These are phyloP conservation scores for Tauraco hartlaubi DNA, from an alignment of 2,797 vertebrate genomes.

Conservation along the genomic window DNA sequence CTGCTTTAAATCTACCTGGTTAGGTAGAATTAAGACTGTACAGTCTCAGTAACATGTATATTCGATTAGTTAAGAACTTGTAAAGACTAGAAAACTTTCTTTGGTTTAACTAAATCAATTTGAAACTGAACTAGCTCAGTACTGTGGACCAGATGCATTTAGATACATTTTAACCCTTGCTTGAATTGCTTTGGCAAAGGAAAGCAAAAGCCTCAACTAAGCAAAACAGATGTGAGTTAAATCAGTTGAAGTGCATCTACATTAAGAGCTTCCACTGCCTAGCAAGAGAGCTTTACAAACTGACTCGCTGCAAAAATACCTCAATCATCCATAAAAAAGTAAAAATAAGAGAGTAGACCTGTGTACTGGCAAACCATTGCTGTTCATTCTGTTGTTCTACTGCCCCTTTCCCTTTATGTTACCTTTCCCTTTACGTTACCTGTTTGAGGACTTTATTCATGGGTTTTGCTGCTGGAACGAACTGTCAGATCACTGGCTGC, in stretches of 20 bases:
- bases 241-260: neutral
- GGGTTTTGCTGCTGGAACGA: neutral
- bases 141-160: neutral
- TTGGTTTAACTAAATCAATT: neutral
- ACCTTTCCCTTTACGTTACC: neutral
- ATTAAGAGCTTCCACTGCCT: neutral
- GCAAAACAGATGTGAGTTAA: neutral
- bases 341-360: neutral
- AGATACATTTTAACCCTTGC: neutral
- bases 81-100: neutral
- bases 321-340: neutral
- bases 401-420: neutral
- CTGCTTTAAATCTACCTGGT: neutral
- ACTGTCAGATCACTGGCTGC: neutral
- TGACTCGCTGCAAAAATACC: neutral
- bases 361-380: neutral
- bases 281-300: neutral
- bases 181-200: neutral
- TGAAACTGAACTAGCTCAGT: neutral
- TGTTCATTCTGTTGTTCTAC: neutral
- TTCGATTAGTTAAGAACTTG: neutral
- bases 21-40: neutral
- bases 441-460: fast-evolving
- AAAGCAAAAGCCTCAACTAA: neutral
- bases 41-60: neutral